These are phyloP conservation scores for Porites divaricata DNA, from an alignment of 92 coral and sea anemone species.

Conservation along the genomic window DNA sequence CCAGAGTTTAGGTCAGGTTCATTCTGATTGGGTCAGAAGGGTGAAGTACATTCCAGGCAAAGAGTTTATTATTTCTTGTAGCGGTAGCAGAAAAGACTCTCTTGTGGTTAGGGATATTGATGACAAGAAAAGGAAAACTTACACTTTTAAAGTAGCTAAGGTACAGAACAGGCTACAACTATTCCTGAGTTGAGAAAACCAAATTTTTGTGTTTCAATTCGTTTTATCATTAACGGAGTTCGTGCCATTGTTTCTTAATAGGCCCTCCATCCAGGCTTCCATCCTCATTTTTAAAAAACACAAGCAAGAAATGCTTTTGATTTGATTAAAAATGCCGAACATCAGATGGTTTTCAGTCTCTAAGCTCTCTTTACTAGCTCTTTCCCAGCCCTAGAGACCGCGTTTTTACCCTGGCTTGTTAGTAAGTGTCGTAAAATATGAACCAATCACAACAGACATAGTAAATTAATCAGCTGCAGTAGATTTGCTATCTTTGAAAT, in stretches of 20 bases:
- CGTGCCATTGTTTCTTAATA: no score
- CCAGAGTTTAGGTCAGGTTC: slow-evolving; percentile 73
- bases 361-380: no score
- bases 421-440: neutral
- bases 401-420: neutral
- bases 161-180: slow-evolving; percentile 32
- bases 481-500: no score
- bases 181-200: no score
- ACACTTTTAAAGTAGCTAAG: slow-evolving; percentile 89
- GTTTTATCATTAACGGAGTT: no score
- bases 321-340: no score
- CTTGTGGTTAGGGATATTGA: slow-evolving; percentile 85
- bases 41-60: slow-evolving; percentile 76
- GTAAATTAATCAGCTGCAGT: neutral
- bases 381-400: no score
- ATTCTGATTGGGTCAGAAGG: slow-evolving; percentile 94
- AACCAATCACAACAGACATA: neutral
- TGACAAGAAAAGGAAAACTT: slow-evolving; percentile 90
- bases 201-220: no score
- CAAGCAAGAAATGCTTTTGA: no score
- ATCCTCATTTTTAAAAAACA: no score
- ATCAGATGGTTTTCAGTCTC: no score
- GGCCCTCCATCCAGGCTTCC: no score
- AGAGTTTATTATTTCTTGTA: slow-evolving; percentile 91
- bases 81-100: slow-evolving; percentile 83